A percentile compares a stretch with the other conserved stretches of the same genome.
These are phyloP conservation scores for Dryas iulia DNA, from an alignment of 1,140 invertebrate species.

Conservation along the genomic window DNA sequence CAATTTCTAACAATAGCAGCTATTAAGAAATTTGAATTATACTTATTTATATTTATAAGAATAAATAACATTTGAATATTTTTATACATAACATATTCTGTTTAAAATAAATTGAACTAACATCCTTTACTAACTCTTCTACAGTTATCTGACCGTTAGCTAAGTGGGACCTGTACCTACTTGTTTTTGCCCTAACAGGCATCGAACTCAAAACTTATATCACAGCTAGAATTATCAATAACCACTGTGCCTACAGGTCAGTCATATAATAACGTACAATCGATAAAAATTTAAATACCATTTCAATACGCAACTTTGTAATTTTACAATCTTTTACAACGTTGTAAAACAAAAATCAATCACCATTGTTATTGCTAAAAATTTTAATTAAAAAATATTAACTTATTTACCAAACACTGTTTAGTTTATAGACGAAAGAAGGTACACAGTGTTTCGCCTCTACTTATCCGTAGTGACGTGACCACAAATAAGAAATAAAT, in stretches of 20 bases:
- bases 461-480: conserved; percentile 36
- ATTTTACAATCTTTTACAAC: conserved; percentile 34
- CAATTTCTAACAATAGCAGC: no score
- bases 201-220: not conserved
- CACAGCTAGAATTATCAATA: not conserved
- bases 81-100: no score
- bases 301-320: conserved; percentile 19
- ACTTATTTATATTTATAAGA: no score
- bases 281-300: conserved; percentile 3
- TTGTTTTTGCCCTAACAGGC: not conserved
- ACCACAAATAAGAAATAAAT: conserved; percentile 49
- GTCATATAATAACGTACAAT: not conserved
- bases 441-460: conserved; percentile 68
- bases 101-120: no score
- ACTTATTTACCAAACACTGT: conserved; percentile 73
- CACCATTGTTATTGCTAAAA: conserved; percentile 43
- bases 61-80: no score
- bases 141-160: no score
- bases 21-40: no score
- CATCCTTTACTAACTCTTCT: no score
- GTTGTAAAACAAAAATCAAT: conserved; percentile 60
- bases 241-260: not conserved
- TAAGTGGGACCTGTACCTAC: no score
- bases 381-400: conserved; percentile 73
- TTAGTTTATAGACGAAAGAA: conserved; percentile 66